Conservation (phyloP, 2,888 invertebrate species). For the Lagria hirta region DNA sequence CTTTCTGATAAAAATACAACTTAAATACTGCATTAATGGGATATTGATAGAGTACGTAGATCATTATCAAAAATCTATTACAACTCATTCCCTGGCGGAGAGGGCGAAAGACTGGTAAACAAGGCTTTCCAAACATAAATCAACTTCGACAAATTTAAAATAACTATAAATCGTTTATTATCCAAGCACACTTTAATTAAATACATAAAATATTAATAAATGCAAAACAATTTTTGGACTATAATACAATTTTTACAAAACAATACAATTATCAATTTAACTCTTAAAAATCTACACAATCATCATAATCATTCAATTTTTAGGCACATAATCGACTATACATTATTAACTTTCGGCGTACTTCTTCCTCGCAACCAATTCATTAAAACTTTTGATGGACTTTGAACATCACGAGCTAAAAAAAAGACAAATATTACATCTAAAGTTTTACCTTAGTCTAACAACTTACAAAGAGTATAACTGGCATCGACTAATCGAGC, state of each 20-base stretch:
- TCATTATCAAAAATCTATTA: too few species aligned
- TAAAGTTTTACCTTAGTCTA: neutral
- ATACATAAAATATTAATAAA: constrained; percentile 19
- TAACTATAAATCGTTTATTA: constrained; percentile 24
- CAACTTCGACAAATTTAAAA: too few species aligned
- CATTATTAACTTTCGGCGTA: constrained; percentile 62
- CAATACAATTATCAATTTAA: constrained; percentile 19
- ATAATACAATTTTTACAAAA: constrained; percentile 24
- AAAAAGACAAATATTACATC: constrained; percentile 37
- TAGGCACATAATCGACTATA: constrained; percentile 38
- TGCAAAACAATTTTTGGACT: constrained; percentile 10
- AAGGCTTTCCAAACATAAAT: too few species aligned
- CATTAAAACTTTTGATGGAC: constrained; percentile 75
- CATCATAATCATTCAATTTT: constrained; percentile 14
- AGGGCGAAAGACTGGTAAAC: too few species aligned
- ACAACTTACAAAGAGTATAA: constrained; percentile 70
- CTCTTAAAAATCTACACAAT: constrained; percentile 11
- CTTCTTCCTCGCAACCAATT: constrained; percentile 83
- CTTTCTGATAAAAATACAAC: too few species aligned
- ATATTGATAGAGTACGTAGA: too few species aligned
- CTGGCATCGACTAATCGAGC: constrained; percentile 70
- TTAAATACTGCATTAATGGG: too few species aligned
- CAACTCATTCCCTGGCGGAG: too few species aligned
- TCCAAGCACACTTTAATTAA: constrained; percentile 18
- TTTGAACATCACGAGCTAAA: constrained; percentile 76